Base-by-base conservation (phyloP, 1,140 invertebrate genomes). In the Apis dorsata region DNA sequence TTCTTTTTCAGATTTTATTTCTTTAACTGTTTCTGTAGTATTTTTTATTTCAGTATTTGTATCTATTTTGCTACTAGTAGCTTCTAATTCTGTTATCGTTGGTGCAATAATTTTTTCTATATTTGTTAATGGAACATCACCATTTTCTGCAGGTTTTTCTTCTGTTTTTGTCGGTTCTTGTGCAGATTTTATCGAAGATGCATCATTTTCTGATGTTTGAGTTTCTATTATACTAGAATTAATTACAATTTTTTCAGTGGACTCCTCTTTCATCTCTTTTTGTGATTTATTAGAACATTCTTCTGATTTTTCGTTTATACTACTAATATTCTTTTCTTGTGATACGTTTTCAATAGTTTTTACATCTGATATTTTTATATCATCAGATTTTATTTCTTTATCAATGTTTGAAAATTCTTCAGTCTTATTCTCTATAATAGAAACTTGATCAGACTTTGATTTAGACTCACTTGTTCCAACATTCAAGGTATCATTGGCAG, bases 381-480 rank as follows among this genome's bases (percentile, higher is more conserved):
- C 69, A n/a, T 90, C 83, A 53, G 70, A 17, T 59, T 85, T 79
- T 79, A 80, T 73, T 66, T 84, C 81, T 70, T 87, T 88, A 15
- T 19, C 51, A 24, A 66, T 13, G 2, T 83, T 81, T 51, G 76
- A 65, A 44, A 59, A 13, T 75, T 85, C 73, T 66, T 89, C 84
- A 80, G 84, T 84, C 70, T 89, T 88, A 59, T 83, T 85, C 70
- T 90, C 89, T 70, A 57, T 79, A 79, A 69, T 83, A 62, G 75
- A 10, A 81, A 72, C 62, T 76, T 86, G 84, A 28, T 76, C 80
- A 63, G 79, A 72, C 68, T 88, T 86, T 62, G 70, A 72, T 74
- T 79, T 79, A 69, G 75, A 34, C n/a, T 90, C 86, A 24, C 69
- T 72, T n/a, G 63, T 74, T 5, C 51, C 62, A 17, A 53, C 81